Conservation (phyloP, 2,888 invertebrate species). For the Cynaeus angustus region DNA sequence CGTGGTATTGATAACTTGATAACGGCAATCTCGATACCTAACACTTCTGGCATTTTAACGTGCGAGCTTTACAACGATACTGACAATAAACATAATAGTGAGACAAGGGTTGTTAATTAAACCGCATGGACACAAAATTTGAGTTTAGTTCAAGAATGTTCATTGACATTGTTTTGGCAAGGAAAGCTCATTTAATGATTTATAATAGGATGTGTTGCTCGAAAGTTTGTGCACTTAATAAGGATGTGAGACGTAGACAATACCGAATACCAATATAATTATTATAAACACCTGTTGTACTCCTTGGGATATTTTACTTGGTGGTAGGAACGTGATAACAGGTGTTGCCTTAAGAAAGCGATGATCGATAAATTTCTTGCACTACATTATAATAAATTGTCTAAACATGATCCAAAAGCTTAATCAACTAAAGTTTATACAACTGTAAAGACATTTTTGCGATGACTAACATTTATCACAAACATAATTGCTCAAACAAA, state of each 20-base stretch:
- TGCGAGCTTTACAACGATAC: slow-evolving; percentile 9
- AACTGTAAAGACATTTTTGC: too few relatives aligned
- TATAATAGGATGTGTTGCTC: slow-evolving; percentile 1
- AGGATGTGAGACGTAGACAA: slow-evolving; percentile 1
- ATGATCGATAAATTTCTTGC: too few relatives aligned
- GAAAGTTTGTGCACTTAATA: background rate
- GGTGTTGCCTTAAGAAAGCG: too few relatives aligned
- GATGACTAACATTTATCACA: too few relatives aligned
- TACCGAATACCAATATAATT: slow-evolving; percentile 3
- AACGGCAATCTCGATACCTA: slow-evolving; percentile 19
- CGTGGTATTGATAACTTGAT: slow-evolving; percentile 20
- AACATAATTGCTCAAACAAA: too few relatives aligned
- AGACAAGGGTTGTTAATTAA: slow-evolving; percentile 29
- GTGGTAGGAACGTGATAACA: too few relatives aligned
- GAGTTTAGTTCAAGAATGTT: slow-evolving; percentile 22
- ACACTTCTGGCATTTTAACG: slow-evolving; percentile 22
- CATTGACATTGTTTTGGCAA: slow-evolving; percentile 24
- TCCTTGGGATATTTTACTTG: too few relatives aligned
- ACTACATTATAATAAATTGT: too few relatives aligned
- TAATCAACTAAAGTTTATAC: too few relatives aligned
- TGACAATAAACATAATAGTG: slow-evolving; percentile 18
- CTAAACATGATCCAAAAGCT: too few relatives aligned
- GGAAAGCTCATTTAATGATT: slow-evolving; percentile 5
- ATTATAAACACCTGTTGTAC: slow-evolving; percentile 2
- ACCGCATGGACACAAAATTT: slow-evolving; percentile 23